Evolutionary conservation across 1,140 invertebrate species (phyloP), one percentile per base, ranked within the genome.

Genomic region (Drosophila funebris): DNA sequence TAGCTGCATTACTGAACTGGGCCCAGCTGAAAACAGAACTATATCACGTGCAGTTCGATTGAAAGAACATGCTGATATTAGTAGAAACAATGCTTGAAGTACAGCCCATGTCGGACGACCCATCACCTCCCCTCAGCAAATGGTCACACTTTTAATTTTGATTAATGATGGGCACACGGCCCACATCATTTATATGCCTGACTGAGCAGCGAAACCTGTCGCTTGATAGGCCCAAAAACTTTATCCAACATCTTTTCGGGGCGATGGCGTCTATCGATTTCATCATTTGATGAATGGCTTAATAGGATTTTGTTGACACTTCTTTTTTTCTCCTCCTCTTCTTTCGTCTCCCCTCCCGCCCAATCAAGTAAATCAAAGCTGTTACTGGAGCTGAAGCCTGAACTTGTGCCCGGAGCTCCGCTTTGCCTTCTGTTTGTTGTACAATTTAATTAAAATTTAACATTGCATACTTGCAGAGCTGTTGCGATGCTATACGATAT

Each of bases 401-500:
- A 22, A 24, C 24, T 22, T 27, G 22, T 3, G 46, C 41, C 41
- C 16, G 43, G 24, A 66, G 60, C 43, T 64, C 39, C 24, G 4
- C 36, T 44, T 36, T 62, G 8, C 16, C 18, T 27, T 18, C 33
- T n/a, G 20, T 69, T 70, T 50, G 54, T 71, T 61, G 61, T 70
- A 68, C 75, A 79, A 83, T 87, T 87, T 87, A 87, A 87, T 87
- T 87, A 87, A 87, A 87, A 82, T 83, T 88, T 78, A 70, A 68
- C 64, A 73, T 66, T 80, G 73, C 80, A 78, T 76, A 84, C 54
- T 73, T 68, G 70, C 46, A 54, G 24, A 22, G 22, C 31, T 43
- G 48, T 48, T 56, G 58, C 31, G 18, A 56, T 62, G 73, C 24
- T 33, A 57, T 54, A 41, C 73, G 56, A 69, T 73, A 85, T 82